Base-by-base conservation (phyloP, 2,113 vertebrate genomes). In the Dermatemys mawii region DNA sequence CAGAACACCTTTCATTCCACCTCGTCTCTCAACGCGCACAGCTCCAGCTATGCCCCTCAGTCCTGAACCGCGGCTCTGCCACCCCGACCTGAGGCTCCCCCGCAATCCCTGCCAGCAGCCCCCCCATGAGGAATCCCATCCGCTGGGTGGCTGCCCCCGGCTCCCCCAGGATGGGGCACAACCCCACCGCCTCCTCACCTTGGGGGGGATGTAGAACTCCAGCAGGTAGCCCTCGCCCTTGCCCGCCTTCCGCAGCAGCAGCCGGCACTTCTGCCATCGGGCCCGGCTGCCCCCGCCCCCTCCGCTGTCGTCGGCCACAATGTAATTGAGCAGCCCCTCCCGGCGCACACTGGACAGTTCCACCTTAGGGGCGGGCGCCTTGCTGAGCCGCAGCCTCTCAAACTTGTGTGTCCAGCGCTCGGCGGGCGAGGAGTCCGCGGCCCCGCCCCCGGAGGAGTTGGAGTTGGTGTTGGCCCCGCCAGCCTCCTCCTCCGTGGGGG, bases 201-300 rank as follows among this genome's bases (percentile, higher is more conserved):
- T 99, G 10, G 99, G 99, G 14, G 99, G 99, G 79, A 99, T 98
- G 96, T 99, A 99, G 98, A 99, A 99, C 87, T 99, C 99, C 97
- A 99, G 90, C 81, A 98, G 98, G 95, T 98, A 99, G 87, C 99
- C 99, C 93, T 99, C 96, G 55, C 95, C 97, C 95, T 94, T 98
- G 97, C 6, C 98, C 88, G 98, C 93, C 76, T 98, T 99, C 89
- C 98, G 96, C 78, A 99, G 98, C 87, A 99, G 98, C 81, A 99
- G 97, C 3, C 99, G 99, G 96, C 99, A 99, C 94, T 99, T 99
- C 88, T 99, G 99, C 99, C 98, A 84, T 97, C 98, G 24, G 89
- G 98, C 75, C 88, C 97, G 96, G 94, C 96, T 90, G 51, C 95
- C 95, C 55, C 90, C 54, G 24, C 87, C 92, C 1, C 94, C 81